These are phyloP conservation scores for Esperia sulphurella DNA, from an alignment of 2,888 invertebrate genomes.

Conservation along the genomic window DNA sequence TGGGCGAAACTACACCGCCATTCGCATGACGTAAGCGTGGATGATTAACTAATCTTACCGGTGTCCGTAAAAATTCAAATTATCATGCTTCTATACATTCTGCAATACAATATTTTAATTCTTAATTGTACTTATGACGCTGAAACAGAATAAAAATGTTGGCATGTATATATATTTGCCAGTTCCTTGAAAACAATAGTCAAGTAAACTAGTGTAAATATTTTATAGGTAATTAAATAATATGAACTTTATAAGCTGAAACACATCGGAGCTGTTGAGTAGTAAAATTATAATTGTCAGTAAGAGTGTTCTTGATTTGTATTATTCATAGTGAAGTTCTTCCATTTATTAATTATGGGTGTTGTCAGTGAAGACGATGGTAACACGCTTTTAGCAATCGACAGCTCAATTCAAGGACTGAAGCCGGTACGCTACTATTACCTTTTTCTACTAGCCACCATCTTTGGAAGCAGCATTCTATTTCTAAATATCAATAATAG, in stretches of 20 bases:
- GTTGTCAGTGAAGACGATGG: background rate
- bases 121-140: background rate
- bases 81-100: constrained; percentile 10
- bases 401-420: background rate
- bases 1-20: background rate
- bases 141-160: background rate
- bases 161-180: background rate
- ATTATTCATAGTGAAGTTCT: too few relatives aligned
- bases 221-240: too few relatives aligned
- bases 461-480: constrained; percentile 31
- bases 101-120: background rate
- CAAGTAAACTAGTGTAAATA: background rate
- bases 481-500: constrained; percentile 21
- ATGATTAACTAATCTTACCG: background rate
- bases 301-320: too few relatives aligned
- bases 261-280: too few relatives aligned
- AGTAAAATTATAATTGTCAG: too few relatives aligned
- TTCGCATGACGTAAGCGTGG: background rate
- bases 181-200: background rate
- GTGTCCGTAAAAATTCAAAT: constrained; percentile 8
- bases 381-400: background rate
- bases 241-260: too few relatives aligned
- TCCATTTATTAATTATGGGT: too few relatives aligned
- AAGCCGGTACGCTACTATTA: constrained; percentile 21
- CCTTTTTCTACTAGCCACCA: constrained; percentile 28